These are phyloP conservation scores for Eueides isabella DNA, from an alignment of 1,140 invertebrate species.

Conservation along the genomic window DNA sequence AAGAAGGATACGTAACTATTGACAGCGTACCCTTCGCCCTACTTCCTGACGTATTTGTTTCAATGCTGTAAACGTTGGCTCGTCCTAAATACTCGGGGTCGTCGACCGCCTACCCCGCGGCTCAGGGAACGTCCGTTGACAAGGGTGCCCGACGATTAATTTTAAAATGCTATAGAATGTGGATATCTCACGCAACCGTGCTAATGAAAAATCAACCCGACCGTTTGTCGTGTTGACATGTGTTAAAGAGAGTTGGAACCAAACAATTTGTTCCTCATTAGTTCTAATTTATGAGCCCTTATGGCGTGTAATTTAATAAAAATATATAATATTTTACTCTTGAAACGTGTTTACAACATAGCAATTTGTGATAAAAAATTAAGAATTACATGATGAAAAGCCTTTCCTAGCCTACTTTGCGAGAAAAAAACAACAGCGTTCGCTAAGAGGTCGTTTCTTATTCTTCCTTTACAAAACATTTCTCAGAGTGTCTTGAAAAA, in stretches of 20 bases:
- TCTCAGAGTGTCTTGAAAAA: constrained; percentile 23
- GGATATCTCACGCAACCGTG: constrained; percentile 57
- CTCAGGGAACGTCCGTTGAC: constrained; percentile 53
- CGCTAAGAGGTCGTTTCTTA: constrained; percentile 29
- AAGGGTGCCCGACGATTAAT: constrained; percentile 69
- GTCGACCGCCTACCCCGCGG: constrained; percentile 57
- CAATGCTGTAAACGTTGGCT: constrained; percentile 64
- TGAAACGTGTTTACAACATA: neutral
- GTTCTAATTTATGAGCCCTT: constrained; percentile 3
- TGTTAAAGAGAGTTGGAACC: constrained; percentile 17
- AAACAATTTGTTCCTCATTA: constrained; percentile 13
- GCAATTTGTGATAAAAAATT: neutral
- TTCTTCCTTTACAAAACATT: constrained; percentile 23
- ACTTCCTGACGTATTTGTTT: constrained; percentile 65
- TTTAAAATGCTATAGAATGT: constrained; percentile 72
- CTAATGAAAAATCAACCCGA: constrained; percentile 32
- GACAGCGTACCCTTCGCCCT: constrained; percentile 56
- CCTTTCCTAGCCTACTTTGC: constrained; percentile 18
- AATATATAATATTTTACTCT: neutral
- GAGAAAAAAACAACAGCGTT: constrained; percentile 22
- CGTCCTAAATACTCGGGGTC: constrained; percentile 72
- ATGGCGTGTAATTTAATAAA: neutral
- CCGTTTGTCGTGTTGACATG: constrained; percentile 25
- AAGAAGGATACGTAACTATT: constrained; percentile 41
- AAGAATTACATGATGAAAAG: neutral